Conservation (phyloP, 1,140 invertebrate species). For the Leguminivora glycinivorella region DNA sequence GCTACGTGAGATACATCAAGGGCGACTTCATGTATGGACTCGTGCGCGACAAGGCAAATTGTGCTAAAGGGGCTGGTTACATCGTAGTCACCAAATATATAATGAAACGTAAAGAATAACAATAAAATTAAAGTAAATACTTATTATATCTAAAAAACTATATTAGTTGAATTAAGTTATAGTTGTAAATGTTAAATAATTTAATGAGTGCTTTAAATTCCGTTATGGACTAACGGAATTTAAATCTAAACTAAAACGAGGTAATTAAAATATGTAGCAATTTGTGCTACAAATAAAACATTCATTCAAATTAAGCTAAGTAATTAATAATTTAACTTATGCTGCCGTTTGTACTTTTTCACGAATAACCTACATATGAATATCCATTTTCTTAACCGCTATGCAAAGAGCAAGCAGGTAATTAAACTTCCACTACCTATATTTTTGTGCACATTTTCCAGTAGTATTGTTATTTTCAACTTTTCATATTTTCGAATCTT, state of each 20-base stretch:
- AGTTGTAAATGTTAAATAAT: too few relatives aligned
- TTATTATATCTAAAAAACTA: too few relatives aligned
- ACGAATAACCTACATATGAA: background rate
- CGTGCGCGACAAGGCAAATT: too few relatives aligned
- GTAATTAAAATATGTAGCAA: too few relatives aligned
- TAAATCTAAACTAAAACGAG: too few relatives aligned
- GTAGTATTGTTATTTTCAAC: slow-evolving; percentile 15
- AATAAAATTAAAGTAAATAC: too few relatives aligned
- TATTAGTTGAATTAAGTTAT: too few relatives aligned
- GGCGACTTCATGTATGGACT: too few relatives aligned
- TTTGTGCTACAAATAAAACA: background rate
- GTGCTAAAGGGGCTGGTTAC: too few relatives aligned
- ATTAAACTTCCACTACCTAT: slow-evolving; percentile 1
- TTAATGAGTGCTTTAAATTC: background rate
- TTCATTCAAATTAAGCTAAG: background rate
- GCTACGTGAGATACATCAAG: too few relatives aligned
- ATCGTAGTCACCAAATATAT: background rate
- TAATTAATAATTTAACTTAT: background rate
- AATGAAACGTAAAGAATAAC: background rate
- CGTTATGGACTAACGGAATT: too few relatives aligned
- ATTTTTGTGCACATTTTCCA: slow-evolving; percentile 22
- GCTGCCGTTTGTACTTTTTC: background rate
- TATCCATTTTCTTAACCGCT: background rate
- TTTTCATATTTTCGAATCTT: background rate
- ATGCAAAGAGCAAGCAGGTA: slow-evolving; percentile 8